Evolutionary conservation across 2,113 vertebrate genomes (phyloP), one percentile per base, ranked within the genome.

Genomic region (Zapus hudsonius): DNA sequence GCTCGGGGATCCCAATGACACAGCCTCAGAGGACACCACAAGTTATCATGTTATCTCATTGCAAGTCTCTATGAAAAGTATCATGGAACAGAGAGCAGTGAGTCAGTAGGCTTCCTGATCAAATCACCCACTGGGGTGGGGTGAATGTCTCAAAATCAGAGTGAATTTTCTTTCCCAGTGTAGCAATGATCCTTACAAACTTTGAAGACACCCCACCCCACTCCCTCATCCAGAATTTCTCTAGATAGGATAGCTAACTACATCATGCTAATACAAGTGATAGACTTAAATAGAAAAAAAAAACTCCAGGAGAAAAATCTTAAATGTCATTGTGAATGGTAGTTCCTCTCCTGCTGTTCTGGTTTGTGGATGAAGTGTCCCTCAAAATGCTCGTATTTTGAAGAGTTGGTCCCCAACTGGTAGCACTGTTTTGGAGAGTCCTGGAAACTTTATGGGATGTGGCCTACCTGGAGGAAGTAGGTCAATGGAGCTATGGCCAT

Each of bases 91-190:
- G 74, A 78, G 80, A 86, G 55, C 12, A 80, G 64, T 61, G 75
- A 29, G 75, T 80, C 86, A 81, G 75, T 69, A 57, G n/a, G n/a
- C n/a, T n/a, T n/a, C n/a, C n/a, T n/a, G 20, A 92, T 94, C 78
- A 84, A 93, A 80, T 72, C 11, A 13, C 25, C 79, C 64, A 22
- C n/a, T 2, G 19, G 31, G 33, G 44, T 38, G 52, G 33, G 55
- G n/a, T n/a, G n/a, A n/a, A n/a, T n/a, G n/a, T n/a, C 23, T 90
- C 82, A 93, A 38, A 11, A 84, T 38, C 59, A 95, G 66, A 91
- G 36, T 66, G 22, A 94, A 17, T 47, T 92, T 67, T 82, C 91
- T 95, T 31, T 20, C 66, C 20, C 38, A 47, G 36, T 44, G 55
- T 29, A 40, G 16, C 27, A 55, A 38, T 64, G 57, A 70, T 36